phyloP scores from a whole-genome alignment of 2,797 vertebrate genomes.

The Anguilla megastoma region DNA sequence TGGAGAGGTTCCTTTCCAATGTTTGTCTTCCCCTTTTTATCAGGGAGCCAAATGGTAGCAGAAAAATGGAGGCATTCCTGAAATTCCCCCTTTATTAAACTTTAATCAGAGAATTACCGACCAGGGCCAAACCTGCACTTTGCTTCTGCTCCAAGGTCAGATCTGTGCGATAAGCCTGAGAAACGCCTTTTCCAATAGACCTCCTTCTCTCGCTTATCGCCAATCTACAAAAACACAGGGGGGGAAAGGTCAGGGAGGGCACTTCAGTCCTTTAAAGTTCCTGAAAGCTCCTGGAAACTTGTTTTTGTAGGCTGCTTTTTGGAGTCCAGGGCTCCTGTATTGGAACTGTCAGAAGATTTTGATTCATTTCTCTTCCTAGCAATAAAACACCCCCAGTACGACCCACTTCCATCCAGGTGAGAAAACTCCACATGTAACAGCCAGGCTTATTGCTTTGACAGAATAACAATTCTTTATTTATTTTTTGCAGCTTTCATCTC shows the following conservation, averaged over 20 bases:
- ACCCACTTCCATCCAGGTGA: neutral
- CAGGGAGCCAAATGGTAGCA: conserved; percentile 28
- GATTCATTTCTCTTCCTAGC: neutral
- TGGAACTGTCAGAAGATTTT: neutral
- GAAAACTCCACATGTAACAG: neutral
- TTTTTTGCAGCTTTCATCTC: neutral
- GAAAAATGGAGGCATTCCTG: conserved; percentile 56
- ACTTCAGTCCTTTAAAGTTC: neutral
- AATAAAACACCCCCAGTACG: neutral
- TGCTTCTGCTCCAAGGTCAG: conserved; percentile 49
- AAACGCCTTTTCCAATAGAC: conserved; percentile 41
- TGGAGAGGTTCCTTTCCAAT: conserved; percentile 40
- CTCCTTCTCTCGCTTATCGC: conserved; percentile 50
- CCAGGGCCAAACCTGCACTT: conserved; percentile 45
- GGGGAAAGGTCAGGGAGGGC: conserved; percentile 58
- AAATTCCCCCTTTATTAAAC: conserved; percentile 68
- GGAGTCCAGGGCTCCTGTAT: neutral
- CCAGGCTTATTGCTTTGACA: conserved; percentile 7
- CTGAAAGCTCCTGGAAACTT: neutral
- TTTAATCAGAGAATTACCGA: conserved; percentile 66
- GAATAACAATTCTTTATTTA: neutral
- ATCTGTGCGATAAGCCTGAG: conserved; percentile 54
- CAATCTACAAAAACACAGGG: conserved; percentile 47
- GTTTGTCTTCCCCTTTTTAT: neutral
- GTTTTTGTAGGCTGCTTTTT: neutral